Evolutionary conservation across 2,888 invertebrate genomes (phyloP).

Genomic region (Dascillus cervinus): DNA sequence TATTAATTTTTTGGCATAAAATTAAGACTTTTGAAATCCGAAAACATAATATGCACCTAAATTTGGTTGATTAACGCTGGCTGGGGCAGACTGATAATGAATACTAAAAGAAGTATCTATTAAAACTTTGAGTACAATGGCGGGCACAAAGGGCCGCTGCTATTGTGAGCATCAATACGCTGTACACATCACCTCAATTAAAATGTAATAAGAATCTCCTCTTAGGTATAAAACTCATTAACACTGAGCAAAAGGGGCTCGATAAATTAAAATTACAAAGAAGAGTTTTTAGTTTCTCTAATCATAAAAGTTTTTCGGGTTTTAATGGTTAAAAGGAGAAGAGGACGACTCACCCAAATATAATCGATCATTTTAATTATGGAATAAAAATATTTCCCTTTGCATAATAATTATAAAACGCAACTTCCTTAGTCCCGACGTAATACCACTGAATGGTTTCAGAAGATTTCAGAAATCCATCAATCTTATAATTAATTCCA

Average conservation of each 20-base stretch:
- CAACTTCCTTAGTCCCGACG: constrained; percentile 14
- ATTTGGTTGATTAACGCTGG: constrained; percentile 39
- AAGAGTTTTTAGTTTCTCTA: constrained; percentile 26
- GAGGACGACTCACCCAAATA: constrained; percentile 8
- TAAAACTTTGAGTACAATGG: constrained; percentile 43
- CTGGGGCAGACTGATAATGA: constrained; percentile 41
- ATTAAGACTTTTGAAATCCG: constrained; percentile 32
- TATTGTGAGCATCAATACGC: constrained; percentile 39
- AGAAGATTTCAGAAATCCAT: constrained; percentile 38
- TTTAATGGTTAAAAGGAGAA: too few species aligned
- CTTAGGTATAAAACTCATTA: constrained; percentile 43
- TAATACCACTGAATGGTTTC: constrained; percentile 17
- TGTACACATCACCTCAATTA: constrained; percentile 45
- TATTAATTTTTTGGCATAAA: constrained; percentile 38
- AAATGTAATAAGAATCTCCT: constrained; percentile 45
- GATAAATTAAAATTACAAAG: constrained; percentile 36
- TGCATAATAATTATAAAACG: constrained; percentile 18
- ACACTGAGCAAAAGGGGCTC: constrained; percentile 39
- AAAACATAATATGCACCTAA: constrained; percentile 37
- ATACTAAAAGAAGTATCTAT: constrained; percentile 44
- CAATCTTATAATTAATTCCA: constrained; percentile 48
- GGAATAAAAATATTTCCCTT: constrained; percentile 16
- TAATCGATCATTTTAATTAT: constrained; percentile 17
- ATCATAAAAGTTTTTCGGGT: constrained; percentile 19
- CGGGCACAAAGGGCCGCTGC: constrained; percentile 30